Percentiles rank a stretch among this genome's conserved stretches.
These are phyloP conservation scores for Lithobates pipiens DNA, from an alignment of 2,797 vertebrate genomes.

Conservation along the genomic window DNA sequence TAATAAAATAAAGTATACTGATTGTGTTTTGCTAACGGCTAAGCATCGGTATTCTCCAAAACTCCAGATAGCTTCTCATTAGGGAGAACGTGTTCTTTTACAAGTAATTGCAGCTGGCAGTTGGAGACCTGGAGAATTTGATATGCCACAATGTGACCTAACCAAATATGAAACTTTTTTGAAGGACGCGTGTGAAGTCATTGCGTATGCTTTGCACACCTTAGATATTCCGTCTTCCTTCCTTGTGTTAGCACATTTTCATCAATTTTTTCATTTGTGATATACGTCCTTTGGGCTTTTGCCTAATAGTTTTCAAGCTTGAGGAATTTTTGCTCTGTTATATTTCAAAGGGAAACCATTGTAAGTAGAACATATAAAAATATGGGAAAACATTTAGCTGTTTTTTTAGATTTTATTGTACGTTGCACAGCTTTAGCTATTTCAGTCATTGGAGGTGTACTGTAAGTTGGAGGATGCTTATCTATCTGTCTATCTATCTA, in stretches of 20 bases:
- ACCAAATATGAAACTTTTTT: conserved; percentile 88
- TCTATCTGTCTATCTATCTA: neutral
- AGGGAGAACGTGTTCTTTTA: conserved; percentile 90
- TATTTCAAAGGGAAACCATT: conserved; percentile 64
- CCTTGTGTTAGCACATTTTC: conserved; percentile 72
- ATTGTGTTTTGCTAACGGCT: conserved; percentile 68
- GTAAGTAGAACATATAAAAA: conserved; percentile 70
- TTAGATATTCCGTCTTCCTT: conserved; percentile 65
- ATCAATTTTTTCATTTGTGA: conserved; percentile 73
- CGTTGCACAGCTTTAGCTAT: neutral
- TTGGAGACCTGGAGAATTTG: conserved; percentile 85
- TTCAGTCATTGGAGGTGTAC: neutral
- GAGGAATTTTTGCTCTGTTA: conserved; percentile 64
- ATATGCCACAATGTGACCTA: conserved; percentile 89
- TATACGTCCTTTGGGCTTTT: conserved; percentile 69
- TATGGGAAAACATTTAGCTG: conserved; percentile 11
- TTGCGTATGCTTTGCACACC: conserved; percentile 75
- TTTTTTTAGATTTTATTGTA: neutral
- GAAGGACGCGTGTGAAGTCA: conserved; percentile 87
- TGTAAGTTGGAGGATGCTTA: neutral
- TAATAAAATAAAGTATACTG: conserved; percentile 73
- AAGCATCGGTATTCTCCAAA: conserved; percentile 83
- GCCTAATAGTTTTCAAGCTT: conserved; percentile 67
- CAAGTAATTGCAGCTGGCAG: conserved; percentile 94
- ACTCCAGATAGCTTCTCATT: conserved; percentile 80